Base-by-base conservation (phyloP, 2,888 invertebrate species). In the Stratiomys singularior region DNA sequence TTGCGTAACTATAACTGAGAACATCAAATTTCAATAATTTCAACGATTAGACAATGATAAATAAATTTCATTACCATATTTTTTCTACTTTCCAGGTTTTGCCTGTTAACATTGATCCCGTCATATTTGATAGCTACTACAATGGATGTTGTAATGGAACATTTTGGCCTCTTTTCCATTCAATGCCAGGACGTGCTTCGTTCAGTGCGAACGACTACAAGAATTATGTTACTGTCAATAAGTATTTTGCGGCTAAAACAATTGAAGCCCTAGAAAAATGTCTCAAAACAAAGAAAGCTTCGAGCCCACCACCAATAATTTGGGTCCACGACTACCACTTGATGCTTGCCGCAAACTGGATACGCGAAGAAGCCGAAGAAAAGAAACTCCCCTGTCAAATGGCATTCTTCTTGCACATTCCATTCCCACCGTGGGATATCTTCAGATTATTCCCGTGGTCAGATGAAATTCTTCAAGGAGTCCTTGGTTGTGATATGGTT, bases 281-380 rank as follows among this genome's bases (percentile, higher is more conserved):
- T 25, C 83, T 88, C 23, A 87, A 88, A 18, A 89, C 89, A 67
- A 89, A 88, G 72, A 89, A 89, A 71, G 89, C 88, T 71, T 88
- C 86, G 81, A 85, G 83, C 79, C 85, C 85, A 18, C 82, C 83
- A 23, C 96, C 96, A 0, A 91, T 97, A 78, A 92, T 97, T 1
- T 97, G 97, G 97, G 91, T 97, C 27, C 97, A 97, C 84, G 97
- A 97, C 85, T 97, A 97, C 85, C 97, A 97, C 85, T 89, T 97
- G 21, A 96, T 97, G 96, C 88, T 96, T 83, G 94, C 96, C 15
- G 96, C 97, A 47, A 96, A 95, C 86, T 95, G 95, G 91, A 93
- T 97, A 81, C 91, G 97, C 85, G 94, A 95, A 88, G 92, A 92
- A 83, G 93, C 93, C 0, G 95, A 95, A 82, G 94, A 95, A 83